Conservation (phyloP, 2,888 invertebrate genomes). For the Neria commutata region DNA sequence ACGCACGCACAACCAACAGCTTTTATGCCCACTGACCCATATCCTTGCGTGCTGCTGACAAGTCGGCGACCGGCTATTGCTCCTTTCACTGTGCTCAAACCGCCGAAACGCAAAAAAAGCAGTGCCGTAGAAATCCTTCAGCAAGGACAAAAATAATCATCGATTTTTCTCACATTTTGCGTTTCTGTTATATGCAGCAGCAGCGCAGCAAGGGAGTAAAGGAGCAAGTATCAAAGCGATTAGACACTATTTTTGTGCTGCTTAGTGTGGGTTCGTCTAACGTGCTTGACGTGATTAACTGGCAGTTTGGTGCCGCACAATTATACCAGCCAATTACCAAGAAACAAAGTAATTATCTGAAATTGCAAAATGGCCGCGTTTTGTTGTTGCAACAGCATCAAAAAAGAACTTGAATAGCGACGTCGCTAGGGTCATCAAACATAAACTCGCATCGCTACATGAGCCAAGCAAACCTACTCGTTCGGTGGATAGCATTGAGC, state of each 20-base stretch:
- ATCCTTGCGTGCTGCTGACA: background rate
- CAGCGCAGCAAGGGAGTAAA: background rate
- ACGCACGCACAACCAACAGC: too few relatives aligned
- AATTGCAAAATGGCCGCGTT: too few relatives aligned
- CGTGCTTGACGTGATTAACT: too few relatives aligned
- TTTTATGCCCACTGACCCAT: conserved; percentile 7
- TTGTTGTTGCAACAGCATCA: too few relatives aligned
- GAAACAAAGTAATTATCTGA: conserved; percentile 1
- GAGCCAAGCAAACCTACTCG: too few relatives aligned
- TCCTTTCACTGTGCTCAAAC: conserved; percentile 22
- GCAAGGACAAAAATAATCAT: conserved; percentile 37
- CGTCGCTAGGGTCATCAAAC: too few relatives aligned
- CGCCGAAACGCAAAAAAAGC: conserved; percentile 1
- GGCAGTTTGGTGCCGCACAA: background rate
- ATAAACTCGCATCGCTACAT: too few relatives aligned
- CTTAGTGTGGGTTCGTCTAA: too few relatives aligned
- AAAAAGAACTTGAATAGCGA: too few relatives aligned
- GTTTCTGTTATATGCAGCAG: background rate
- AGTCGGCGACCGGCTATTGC: conserved; percentile 31
- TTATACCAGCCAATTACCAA: background rate
- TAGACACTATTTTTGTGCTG: background rate
- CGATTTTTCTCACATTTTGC: conserved; percentile 10
- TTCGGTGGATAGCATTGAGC: too few relatives aligned
- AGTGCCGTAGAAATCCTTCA: conserved; percentile 29
- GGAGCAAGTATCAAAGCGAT: background rate